Evolutionary conservation across 1,140 invertebrate genomes (phyloP).

Genomic region (Coenobita brevimanus): DNA sequence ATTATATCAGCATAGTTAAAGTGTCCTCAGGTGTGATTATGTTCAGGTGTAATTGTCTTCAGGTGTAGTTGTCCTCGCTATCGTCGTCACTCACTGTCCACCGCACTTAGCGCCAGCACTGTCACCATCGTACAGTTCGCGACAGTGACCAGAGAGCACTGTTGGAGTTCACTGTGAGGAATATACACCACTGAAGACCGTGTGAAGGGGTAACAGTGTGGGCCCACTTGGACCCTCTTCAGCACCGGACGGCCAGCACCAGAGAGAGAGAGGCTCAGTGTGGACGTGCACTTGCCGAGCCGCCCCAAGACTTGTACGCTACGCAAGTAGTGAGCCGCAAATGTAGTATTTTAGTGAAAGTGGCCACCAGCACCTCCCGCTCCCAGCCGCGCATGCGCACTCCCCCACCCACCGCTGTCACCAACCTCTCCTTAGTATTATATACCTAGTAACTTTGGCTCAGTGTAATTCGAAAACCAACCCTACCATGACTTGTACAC

Average conservation of each 20-base stretch:
- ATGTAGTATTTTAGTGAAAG: constrained; percentile 52
- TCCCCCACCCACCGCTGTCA: neutral
- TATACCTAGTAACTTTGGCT: neutral
- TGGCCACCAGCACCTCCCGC: constrained; percentile 27
- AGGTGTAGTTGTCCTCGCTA: neutral
- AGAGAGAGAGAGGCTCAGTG: constrained; percentile 13
- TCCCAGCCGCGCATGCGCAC: constrained; percentile 45
- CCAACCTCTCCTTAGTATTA: constrained; percentile 9
- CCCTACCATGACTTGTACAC: neutral
- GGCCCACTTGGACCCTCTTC: constrained; percentile 7
- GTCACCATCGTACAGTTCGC: too few relatives aligned
- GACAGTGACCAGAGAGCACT: constrained; percentile 3
- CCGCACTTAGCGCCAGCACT: constrained; percentile 30
- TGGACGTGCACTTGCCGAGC: constrained; percentile 22
- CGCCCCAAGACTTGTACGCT: constrained; percentile 53
- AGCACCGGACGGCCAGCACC: constrained; percentile 29
- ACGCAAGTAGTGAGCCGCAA: constrained; percentile 54
- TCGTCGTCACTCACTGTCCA: constrained; percentile 29
- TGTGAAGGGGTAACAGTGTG: neutral
- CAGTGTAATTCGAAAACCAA: neutral
- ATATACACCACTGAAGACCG: neutral
- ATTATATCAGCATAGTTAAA: too few relatives aligned
- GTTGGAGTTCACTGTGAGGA: neutral
- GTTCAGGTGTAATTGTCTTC: neutral
- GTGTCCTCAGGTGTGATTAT: too few relatives aligned